Percentiles rank a stretch among this genome's conserved stretches.
phyloP scores from a whole-genome alignment of 2,113 vertebrate species.

The Cyanoderma ruficeps region DNA sequence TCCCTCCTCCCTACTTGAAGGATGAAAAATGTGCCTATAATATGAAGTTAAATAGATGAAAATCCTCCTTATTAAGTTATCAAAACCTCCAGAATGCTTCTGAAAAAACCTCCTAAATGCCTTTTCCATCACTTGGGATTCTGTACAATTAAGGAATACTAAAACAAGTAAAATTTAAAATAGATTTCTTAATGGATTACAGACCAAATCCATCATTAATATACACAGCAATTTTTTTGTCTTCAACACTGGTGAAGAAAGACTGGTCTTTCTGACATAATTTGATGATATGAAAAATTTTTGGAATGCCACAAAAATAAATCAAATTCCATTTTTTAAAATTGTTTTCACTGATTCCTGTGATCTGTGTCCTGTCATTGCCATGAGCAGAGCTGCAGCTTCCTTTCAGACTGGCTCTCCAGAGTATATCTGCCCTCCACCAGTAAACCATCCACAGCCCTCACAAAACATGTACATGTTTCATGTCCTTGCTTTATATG shows the following conservation, averaged over 20 bases:
- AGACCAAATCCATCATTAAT: constrained; percentile 23
- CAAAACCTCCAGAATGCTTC: constrained; percentile 2
- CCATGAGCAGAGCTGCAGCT: not conserved
- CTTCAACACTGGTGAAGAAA: not conserved
- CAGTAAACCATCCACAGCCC: not conserved
- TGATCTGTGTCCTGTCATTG: not conserved
- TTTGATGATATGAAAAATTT: not conserved
- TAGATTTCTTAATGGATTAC: not conserved
- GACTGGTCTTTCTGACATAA: constrained; percentile 34
- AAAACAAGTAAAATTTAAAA: not conserved
- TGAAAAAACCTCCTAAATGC: not conserved
- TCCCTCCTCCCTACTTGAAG: not conserved
- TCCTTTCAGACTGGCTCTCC: not conserved
- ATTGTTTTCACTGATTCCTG: not conserved
- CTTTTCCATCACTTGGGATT: not conserved
- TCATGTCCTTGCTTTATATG: not conserved
- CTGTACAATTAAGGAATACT: not conserved
- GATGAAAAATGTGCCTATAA: not conserved
- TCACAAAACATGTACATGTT: rapidly evolving
- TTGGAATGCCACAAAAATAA: not conserved
- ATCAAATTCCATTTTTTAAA: not conserved
- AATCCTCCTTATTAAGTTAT: not conserved
- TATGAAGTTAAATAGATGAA: constrained; percentile 1
- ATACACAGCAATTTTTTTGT: constrained; percentile 11
- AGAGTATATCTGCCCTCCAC: not conserved